Evolutionary conservation across 1,140 invertebrate genomes (phyloP), one percentile per base, ranked within the genome.

Genomic region (Cotesia vestalis): DNA sequence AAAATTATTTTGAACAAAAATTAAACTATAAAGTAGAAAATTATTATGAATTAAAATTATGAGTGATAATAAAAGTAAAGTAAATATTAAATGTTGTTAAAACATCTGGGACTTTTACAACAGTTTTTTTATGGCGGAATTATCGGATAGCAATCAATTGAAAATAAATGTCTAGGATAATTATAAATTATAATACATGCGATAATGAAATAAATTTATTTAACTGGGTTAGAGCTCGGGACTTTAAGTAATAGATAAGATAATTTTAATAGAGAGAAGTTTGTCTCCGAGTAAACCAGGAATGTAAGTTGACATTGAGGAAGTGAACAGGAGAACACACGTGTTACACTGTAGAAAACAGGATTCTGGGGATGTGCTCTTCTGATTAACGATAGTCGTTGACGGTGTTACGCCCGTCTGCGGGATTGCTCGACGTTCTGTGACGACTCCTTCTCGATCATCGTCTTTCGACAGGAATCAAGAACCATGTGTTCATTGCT

Each of bases 341-440:
- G 40, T 69, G 59, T 69, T 61, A 17, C 59, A 27, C 20, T 11
- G 9, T 62, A 8, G 40, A 36, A 34, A 55, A 69, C 68, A 69
- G 61, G 35, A 34, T 69, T 61, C 59, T 46, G 8, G 57, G 57
- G 59, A 69, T 60, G 68, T 61, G 68, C 68, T 61, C 57, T 11
- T 51, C 75, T 79, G 76, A 81, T 79, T 77, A 81, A 81, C 78
- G 74, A 78, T 74, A 64, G 75, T 66, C 77, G 62, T 80, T 69
- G 57, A 27, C 35, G 6, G 14, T n/a, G 68, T 69, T 46, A 69
- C 68, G 68, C 57, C 68, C 66, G 40, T 27, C n/a, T 69, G 17
- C 68, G 27, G 36, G 38, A 61, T 69, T 60, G 57, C 38, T 36
- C 70, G 68, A 73, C 75, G 69, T 53, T 71, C 71, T 71, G 72